Base-by-base conservation (phyloP, 1,140 invertebrate genomes). In the Marisa cornuarietis region DNA sequence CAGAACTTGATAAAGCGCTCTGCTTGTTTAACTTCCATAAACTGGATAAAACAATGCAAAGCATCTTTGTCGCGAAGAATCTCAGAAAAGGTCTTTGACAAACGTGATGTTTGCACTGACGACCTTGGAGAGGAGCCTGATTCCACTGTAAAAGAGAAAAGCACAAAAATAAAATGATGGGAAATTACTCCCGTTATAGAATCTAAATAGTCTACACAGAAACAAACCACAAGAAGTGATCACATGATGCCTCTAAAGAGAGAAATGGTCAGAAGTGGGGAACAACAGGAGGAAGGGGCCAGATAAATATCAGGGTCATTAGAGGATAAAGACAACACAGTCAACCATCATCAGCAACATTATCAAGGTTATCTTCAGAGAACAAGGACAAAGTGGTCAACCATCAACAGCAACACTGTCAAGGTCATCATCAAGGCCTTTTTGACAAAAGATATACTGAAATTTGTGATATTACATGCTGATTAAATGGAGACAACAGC, bases 1-100 rank as follows among this genome's bases (percentile, higher is more conserved):
- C 94, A 95, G 88, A 95, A 95, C 87, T 93, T 93, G 5, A 95
- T 93, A 14, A 94, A 90, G 63, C 88, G 85, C 22, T 93, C 86
- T 5, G 89, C 91, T 81, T 93, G 93, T 49, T 91, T 90, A 0
- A 92, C 91, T 54, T 95, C 94, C 92, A 95, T 92, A 88, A 93
- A 95, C 82, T 95, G 94, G 54, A 95, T 93, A 85, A 95, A 95
- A 85, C 94, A 95, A 13, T 93, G 92, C 13, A 95, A 87, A n/a
- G 94, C 94, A 87, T 93, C 92, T 84, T 94, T 93, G 85, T 95
- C 95, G 26, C 91, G 88, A 2, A 96, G 88, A 78, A 95, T 93
- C 79, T 95, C 93, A 22, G 89, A 84, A 24, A 95, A 88, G 9
- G 93, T 93, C 89, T 94, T 94, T 0, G 93, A 94, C 13, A 95